phyloP scores from a whole-genome alignment of 1,140 invertebrate species.

The Leptinotarsa texana region DNA sequence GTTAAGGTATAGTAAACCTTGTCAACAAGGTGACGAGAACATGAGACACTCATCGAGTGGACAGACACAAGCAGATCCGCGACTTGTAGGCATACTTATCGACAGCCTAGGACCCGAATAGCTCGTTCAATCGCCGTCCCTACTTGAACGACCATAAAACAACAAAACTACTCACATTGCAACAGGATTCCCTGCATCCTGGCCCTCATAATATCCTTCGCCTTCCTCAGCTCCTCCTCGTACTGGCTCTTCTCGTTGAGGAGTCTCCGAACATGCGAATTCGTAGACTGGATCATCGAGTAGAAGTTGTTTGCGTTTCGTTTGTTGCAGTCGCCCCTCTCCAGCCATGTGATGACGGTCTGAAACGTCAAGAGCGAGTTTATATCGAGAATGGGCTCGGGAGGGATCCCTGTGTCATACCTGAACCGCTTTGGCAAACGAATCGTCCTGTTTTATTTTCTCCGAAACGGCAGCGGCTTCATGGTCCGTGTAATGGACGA shows the following conservation, averaged over 20 bases:
- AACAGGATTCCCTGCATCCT: slow-evolving; percentile 78
- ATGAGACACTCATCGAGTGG: too few species aligned
- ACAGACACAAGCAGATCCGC: not conserved
- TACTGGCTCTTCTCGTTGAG: slow-evolving; percentile 81
- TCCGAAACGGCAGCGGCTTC: slow-evolving; percentile 79
- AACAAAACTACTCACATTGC: slow-evolving; percentile 76
- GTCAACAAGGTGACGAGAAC: too few species aligned
- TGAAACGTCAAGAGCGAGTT: slow-evolving; percentile 48
- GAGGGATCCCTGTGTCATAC: slow-evolving; percentile 52
- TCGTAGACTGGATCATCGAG: slow-evolving; percentile 91
- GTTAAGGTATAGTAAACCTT: too few species aligned
- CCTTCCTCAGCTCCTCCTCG: slow-evolving; percentile 83
- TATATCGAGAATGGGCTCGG: not conserved
- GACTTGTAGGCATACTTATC: slow-evolving; percentile 26
- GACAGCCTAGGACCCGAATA: not conserved
- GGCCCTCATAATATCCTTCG: slow-evolving; percentile 77
- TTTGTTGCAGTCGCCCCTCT: slow-evolving; percentile 89
- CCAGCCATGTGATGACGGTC: slow-evolving; percentile 86
- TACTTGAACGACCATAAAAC: slow-evolving; percentile 31
- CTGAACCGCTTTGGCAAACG: slow-evolving; percentile 74
- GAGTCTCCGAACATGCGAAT: slow-evolving; percentile 84
- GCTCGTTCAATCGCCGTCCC: slow-evolving; percentile 25
- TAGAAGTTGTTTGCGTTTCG: slow-evolving; percentile 88
- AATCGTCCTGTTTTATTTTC: slow-evolving; percentile 81
- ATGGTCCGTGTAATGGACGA: slow-evolving; percentile 84